A percentile compares a stretch with the other conserved stretches of the same genome.
Conservation (phyloP, 1,140 invertebrate genomes). For the Diorhabda elongata region DNA sequence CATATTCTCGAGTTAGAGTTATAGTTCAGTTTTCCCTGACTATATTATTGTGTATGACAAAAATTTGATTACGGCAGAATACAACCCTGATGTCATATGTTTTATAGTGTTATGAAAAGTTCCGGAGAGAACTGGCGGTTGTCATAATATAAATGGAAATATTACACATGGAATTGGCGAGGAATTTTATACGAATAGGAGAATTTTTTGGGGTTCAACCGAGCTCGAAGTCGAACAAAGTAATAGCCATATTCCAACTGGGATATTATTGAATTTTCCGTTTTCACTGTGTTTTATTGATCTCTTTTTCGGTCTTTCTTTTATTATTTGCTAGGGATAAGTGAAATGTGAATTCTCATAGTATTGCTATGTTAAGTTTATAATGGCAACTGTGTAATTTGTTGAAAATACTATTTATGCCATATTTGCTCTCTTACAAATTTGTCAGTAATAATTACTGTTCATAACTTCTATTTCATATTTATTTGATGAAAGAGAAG, state of each 20-base stretch:
- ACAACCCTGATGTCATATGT: not conserved
- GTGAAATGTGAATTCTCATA: no score
- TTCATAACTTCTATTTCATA: no score
- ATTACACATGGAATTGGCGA: not conserved
- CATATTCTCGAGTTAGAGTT: no score
- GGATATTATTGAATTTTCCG: slow-evolving; percentile 2
- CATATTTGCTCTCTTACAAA: no score
- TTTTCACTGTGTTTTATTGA: not conserved
- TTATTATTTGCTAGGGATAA: not conserved
- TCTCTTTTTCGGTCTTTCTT: not conserved
- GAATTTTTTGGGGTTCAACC: not conserved
- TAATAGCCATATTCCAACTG: not conserved
- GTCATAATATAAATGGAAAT: slow-evolving; percentile 3
- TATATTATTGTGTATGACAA: no score
- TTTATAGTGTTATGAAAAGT: slow-evolving; percentile 1
- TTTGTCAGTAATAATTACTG: no score
- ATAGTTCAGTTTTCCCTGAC: no score
- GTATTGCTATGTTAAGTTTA: no score
- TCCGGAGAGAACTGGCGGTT: not conserved
- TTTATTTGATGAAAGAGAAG: no score
- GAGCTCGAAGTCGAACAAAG: slow-evolving; percentile 1
- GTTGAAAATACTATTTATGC: no score
- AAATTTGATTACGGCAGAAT: not conserved
- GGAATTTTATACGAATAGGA: slow-evolving; percentile 1
- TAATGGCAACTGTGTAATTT: no score